Evolutionary conservation across 2,797 vertebrate species (phyloP).

Genomic region (Crocodylus rhombifer): DNA sequence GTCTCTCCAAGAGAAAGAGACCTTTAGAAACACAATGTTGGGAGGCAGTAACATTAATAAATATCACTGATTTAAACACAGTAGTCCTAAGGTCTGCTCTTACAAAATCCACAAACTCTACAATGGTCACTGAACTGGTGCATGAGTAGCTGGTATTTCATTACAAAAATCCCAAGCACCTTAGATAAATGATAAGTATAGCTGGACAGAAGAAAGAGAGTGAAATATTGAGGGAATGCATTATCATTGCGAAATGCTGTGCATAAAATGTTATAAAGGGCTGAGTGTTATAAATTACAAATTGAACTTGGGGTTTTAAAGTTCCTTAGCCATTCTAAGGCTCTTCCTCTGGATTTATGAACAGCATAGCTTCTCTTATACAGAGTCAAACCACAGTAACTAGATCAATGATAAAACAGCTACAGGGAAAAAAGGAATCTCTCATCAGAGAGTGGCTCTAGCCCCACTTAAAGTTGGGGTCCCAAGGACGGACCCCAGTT

Average conservation of each 20-base stretch:
- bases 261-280: no score
- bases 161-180: background rate
- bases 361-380: constrained; percentile 66
- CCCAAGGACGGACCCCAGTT: constrained; percentile 12
- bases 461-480: constrained; percentile 6
- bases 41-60: background rate
- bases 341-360: constrained; percentile 72
- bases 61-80: background rate
- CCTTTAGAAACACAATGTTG: background rate
- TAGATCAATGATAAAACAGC: background rate
- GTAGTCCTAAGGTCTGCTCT: background rate
- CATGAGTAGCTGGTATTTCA: background rate
- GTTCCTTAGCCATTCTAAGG: constrained; percentile 43
- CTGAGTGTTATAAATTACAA: no score
- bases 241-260: no score
- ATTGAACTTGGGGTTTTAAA: no score
- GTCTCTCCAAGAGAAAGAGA: background rate
- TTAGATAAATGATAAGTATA: background rate
- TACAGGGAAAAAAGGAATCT: constrained; percentile 33
- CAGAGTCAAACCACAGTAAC: background rate
- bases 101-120: background rate
- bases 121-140: background rate
- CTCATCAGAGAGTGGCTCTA: background rate
- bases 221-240: background rate
- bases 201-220: background rate